A percentile compares a stretch with the other conserved stretches of the same genome.
Conservation (phyloP, 1,140 invertebrate species). For the Trichomalopsis sarcophagae region DNA sequence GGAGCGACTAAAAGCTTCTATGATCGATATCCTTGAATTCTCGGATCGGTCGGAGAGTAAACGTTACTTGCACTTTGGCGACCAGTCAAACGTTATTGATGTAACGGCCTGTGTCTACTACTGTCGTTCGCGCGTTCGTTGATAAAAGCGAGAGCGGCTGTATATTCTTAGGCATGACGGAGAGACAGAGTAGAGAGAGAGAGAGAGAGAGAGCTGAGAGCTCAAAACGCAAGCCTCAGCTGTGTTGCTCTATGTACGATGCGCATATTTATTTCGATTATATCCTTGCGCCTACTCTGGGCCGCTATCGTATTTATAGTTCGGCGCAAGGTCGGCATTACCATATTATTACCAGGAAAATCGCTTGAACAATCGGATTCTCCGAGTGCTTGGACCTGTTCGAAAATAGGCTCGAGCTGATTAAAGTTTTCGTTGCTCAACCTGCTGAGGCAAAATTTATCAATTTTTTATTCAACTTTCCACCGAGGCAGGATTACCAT, state of each 20-base stretch:
- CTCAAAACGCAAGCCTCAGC: slow-evolving; percentile 33
- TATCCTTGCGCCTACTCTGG: slow-evolving; percentile 1
- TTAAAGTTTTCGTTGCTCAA: too few species aligned
- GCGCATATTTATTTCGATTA: slow-evolving; percentile 26
- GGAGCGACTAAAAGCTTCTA: neutral
- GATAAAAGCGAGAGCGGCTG: neutral
- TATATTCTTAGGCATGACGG: slow-evolving; percentile 46
- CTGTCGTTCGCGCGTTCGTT: neutral
- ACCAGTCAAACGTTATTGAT: slow-evolving; percentile 14
- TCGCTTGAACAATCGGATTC: neutral
- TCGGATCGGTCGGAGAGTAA: neutral
- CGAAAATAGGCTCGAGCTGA: neutral
- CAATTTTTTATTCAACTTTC: too few species aligned
- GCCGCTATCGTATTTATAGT: neutral
- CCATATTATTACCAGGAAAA: slow-evolving; percentile 5
- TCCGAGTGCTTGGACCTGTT: neutral
- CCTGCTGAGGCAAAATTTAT: too few species aligned
- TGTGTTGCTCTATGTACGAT: neutral
- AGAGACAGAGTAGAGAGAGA: too few species aligned
- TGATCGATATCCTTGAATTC: neutral
- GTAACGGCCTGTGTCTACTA: slow-evolving; percentile 12
- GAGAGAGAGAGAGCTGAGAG: neutral
- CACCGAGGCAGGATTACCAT: too few species aligned
- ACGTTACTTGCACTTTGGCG: slow-evolving; percentile 1
- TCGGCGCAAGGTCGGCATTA: neutral